phyloP scores from a whole-genome alignment of 1,140 invertebrate species.

The Nasonia giraulti region DNA sequence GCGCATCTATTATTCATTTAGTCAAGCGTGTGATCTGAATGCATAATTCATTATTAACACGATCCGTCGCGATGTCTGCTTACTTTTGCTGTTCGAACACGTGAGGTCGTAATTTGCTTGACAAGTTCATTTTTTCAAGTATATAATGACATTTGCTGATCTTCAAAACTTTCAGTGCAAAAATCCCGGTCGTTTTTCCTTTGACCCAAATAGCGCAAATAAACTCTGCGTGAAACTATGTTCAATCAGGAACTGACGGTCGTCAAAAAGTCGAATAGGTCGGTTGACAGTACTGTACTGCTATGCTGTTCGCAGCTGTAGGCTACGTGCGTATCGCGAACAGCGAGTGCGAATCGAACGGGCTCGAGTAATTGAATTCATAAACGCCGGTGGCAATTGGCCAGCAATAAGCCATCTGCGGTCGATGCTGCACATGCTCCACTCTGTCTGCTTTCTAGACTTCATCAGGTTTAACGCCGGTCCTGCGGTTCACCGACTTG shows the following conservation, averaged over 20 bases:
- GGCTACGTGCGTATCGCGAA: background rate
- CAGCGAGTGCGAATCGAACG: background rate
- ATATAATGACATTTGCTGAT: background rate
- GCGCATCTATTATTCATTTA: conserved; percentile 25
- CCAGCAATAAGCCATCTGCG: too few species aligned
- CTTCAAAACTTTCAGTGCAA: background rate
- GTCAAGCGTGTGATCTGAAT: background rate
- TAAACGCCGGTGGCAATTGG: background rate
- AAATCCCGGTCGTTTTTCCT: background rate
- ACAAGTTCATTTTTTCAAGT: background rate
- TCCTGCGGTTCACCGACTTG: conserved; percentile 11
- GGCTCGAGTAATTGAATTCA: background rate
- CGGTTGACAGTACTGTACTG: background rate
- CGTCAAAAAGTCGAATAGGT: background rate
- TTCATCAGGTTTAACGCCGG: conserved; percentile 34
- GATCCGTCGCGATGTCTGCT: background rate
- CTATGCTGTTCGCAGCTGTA: background rate
- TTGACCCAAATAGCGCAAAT: too few species aligned
- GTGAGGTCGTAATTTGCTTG: too few species aligned
- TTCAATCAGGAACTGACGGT: too few species aligned
- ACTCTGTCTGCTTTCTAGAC: background rate
- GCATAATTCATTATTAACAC: conserved; percentile 4
- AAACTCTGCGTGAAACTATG: too few species aligned
- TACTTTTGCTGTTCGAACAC: background rate
- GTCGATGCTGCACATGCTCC: background rate